These are phyloP conservation scores for Alsophila aescularia DNA, from an alignment of 2,888 invertebrate genomes.

Conservation along the genomic window DNA sequence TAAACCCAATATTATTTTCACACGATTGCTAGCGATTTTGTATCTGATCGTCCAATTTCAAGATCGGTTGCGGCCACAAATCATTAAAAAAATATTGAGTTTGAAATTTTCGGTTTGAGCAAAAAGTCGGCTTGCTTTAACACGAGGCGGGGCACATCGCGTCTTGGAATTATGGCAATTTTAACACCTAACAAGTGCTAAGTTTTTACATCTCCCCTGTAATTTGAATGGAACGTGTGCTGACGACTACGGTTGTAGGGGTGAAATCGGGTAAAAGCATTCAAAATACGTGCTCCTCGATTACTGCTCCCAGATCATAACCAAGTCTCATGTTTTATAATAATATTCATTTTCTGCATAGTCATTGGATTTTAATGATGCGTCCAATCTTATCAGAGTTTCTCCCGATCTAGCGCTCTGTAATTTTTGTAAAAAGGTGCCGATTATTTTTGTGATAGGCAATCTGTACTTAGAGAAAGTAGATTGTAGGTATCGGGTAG, in stretches of 20 bases:
- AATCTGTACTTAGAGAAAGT: conserved; percentile 33
- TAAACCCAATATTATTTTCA: conserved; percentile 68
- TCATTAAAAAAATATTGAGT: conserved; percentile 77
- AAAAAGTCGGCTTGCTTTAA: conserved; percentile 80
- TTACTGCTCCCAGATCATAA: conserved; percentile 64
- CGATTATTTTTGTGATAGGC: conserved; percentile 32
- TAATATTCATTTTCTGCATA: conserved; percentile 66
- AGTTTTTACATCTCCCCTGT: conserved; percentile 73
- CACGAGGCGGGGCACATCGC: conserved; percentile 67
- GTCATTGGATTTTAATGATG: conserved; percentile 78
- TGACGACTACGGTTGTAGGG: conserved; percentile 42
- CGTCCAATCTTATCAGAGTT: conserved; percentile 58
- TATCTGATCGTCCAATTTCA: conserved; percentile 78
- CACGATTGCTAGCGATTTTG: conserved; percentile 71
- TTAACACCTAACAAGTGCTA: conserved; percentile 83
- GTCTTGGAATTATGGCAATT: conserved; percentile 82
- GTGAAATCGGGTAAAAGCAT: conserved; percentile 25
- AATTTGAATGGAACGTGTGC: conserved; percentile 72
- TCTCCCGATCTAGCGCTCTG: conserved; percentile 60
- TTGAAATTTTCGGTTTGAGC: conserved; percentile 65
- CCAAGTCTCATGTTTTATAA: conserved; percentile 72
- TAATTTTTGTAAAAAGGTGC: conserved; percentile 66
- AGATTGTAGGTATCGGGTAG: conserved; percentile 6
- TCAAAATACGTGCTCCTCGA: conserved; percentile 54
- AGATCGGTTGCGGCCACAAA: conserved; percentile 78